Base-by-base conservation (phyloP, 2,888 invertebrate genomes). In the Oasisia sp. region DNA sequence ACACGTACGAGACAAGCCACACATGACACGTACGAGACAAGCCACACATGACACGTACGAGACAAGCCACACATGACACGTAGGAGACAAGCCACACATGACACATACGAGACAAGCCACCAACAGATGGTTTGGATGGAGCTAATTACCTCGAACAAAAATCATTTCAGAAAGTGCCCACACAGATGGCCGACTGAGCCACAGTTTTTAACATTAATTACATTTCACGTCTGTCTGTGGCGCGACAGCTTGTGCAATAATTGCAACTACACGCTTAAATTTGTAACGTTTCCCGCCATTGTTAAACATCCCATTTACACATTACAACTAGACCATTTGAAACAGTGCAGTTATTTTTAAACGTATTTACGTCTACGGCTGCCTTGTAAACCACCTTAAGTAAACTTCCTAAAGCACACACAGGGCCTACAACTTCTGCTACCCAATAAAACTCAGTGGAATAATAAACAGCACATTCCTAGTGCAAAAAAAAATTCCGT, bases 141-240 rank as follows among this genome's bases (percentile, higher is more conserved):
- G 27, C 74, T 74, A 74, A 74, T 74, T 74, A 74, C 74, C 74
- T 19, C 74, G n/a, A 74, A 74, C 74, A 74, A 74, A 74, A 74
- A 74, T 74, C 74, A 74, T 27, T 74, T 74, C 27, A 19, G 27
- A 74, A 74, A 74, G 4, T 74, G 27, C 74, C 74, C 27, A 74
- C 7, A 74, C 74, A 74, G 74, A 74, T 74, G 74, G 74, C 74
- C 3, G 27, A 74, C 27, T 74, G 27, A 27, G 74, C 74, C 27
- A 74, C 74, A 74, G 4, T 74, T 74, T 74, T 74, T 74, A 74
- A 74, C 27, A 74, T 74, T 74, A 74, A 74, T 74, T 74, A 74
- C 74, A 27, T 74, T 74, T 74, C 74, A 74, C 27, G 74, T 74
- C 74, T 5, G 27, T 74, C 74, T 74, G 27, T 27, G 27, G 1